phyloP scores from a whole-genome alignment of 2,797 vertebrate genomes.

The Cephalopachus bancanus region DNA sequence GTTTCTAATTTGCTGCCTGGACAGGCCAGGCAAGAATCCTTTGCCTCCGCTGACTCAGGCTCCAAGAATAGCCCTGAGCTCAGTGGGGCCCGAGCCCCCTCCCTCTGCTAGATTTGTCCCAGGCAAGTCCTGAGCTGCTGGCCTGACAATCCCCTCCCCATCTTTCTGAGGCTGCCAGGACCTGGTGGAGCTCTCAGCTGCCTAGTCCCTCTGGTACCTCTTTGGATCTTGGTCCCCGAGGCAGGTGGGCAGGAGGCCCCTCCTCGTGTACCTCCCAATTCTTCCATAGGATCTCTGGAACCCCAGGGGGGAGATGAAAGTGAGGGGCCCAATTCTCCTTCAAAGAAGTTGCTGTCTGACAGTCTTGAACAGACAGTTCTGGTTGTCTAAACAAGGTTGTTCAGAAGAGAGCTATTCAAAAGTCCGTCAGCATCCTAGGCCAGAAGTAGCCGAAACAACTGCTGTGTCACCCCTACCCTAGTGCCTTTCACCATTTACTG shows the following conservation, averaged over 20 bases:
- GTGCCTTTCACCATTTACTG: background rate
- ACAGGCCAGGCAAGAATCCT: constrained; percentile 76
- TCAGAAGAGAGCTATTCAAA: background rate
- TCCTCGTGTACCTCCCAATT: no score
- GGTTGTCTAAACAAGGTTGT: background rate
- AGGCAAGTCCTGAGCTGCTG: constrained; percentile 73
- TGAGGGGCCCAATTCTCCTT: background rate
- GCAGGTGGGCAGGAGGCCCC: background rate
- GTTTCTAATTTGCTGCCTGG: constrained; percentile 75
- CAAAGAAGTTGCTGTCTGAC: background rate
- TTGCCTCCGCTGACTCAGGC: constrained; percentile 80
- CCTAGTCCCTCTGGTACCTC: background rate
- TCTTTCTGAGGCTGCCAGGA: background rate
- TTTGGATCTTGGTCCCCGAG: background rate
- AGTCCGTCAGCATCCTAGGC: background rate
- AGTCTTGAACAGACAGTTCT: background rate
- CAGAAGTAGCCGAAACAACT: background rate
- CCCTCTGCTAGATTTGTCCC: background rate
- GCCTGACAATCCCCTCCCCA: constrained; percentile 23
- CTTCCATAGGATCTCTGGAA: background rate
- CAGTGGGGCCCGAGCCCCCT: constrained; percentile 50
- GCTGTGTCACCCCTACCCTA: background rate
- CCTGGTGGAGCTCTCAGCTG: background rate
- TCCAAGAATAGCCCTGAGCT: constrained; percentile 72
- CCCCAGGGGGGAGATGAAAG: background rate